phyloP scores from a whole-genome alignment of 2,797 vertebrate genomes.

The Pelochelys cantorii region DNA sequence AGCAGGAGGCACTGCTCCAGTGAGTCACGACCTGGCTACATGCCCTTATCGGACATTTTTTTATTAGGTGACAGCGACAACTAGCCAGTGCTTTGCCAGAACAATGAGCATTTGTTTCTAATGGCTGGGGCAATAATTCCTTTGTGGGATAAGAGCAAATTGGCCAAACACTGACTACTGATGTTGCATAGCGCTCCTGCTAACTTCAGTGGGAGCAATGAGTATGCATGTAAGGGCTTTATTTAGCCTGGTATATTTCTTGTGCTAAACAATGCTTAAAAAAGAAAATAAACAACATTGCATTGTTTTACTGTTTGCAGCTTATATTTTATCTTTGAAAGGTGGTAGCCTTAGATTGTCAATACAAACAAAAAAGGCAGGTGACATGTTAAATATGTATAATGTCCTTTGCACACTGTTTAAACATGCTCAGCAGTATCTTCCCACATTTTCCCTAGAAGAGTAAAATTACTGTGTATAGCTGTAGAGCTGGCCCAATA shows the following conservation, averaged over 20 bases:
- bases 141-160: not conserved
- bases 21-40: not conserved
- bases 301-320: slow-evolving; percentile 29
- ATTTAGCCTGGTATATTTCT: not conserved
- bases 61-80: slow-evolving; percentile 57
- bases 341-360: slow-evolving; percentile 47
- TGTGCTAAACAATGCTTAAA: slow-evolving; percentile 10
- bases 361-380: slow-evolving; percentile 50
- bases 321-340: slow-evolving; percentile 54
- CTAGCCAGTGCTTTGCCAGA: slow-evolving; percentile 34
- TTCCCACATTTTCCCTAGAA: slow-evolving; percentile 61
- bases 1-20: too few species aligned
- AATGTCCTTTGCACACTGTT: slow-evolving; percentile 61
- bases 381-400: slow-evolving; percentile 59
- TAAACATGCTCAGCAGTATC: slow-evolving; percentile 62
- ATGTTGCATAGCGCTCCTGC: not conserved
- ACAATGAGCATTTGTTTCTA: slow-evolving; percentile 1
- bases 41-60: slow-evolving; percentile 62
- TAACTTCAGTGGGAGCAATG: not conserved
- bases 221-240: not conserved
- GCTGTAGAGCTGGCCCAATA: slow-evolving; percentile 45
- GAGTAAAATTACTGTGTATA: slow-evolving; percentile 69
- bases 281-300: not conserved
- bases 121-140: not conserved
- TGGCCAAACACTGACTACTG: not conserved